Evolutionary conservation across 2,888 invertebrate genomes (phyloP), one percentile per base, ranked within the genome.

Genomic region (Macrosoma leucophasiata): DNA sequence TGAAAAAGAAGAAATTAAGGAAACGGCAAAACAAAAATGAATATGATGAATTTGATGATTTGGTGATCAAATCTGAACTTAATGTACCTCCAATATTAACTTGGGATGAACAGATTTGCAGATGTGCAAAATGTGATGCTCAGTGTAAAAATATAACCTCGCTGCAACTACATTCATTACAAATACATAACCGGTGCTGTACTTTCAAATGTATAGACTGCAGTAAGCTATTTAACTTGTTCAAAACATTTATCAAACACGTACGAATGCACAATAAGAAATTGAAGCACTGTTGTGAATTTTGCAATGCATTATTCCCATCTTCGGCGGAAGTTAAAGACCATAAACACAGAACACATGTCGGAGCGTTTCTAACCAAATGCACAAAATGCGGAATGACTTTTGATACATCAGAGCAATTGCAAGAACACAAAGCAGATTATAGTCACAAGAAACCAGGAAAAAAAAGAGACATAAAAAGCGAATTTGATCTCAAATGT

Each of bases 201-300:
- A 39, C 58, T 0, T 81, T 78, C 29, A 82, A 82, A 43, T 82
- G 82, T 40, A 60, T 71, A 0, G 75, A 78, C 3, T 84, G 84
- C 1, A 55, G 59, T 1, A 78, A 75, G 52, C 61, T 72, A 0
- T 44, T 69, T 1, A 50, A 54, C 0, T 75, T 56, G 22, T 75
- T 60, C 34, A 64, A 67, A 38, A 47, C 62, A 0, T 81, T 81
- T 15, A 42, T 82, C 0, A 72, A 64, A 35, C 84, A 84, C 44
- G 66, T 70, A 1, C 51, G 75, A 4, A 48, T 62, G 20, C 82
- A 82, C 26, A 75, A 71, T 17, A 76, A 70, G 20, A 29, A 60
- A 1, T 44, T 84, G 0, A 48, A 68, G 13, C 70, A 73, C 35
- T 75, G 73, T 40, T 84, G 84, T 37, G 84, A 84, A 33, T 65